Base-by-base conservation (phyloP, 2,888 invertebrate species). In the Amiota communis region DNA sequence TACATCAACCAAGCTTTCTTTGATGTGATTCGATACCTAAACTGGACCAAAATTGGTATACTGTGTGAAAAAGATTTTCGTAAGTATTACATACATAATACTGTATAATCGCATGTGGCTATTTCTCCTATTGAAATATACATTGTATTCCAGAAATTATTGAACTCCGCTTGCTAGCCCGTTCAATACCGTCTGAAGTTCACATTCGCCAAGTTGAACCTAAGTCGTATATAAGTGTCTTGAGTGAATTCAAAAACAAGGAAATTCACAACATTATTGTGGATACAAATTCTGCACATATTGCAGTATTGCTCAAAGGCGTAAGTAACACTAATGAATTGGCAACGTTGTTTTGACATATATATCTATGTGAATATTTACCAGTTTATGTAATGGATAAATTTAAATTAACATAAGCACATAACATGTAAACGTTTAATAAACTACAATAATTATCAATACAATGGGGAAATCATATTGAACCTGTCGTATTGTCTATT, bases 31-130 rank as follows among this genome's bases (percentile, higher is more conserved):
- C 90, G 91, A 72, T 94, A 94, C 87, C 92, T 95, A 82, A 94
- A 95, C 85, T 96, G 96, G 96, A 94, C 94, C 15, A 92, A 92
- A 85, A 94, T 95, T 77, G 95, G 95, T 69, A 93, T 96, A 77
- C 91, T 96, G 72, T 96, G 95, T 88, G 95, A 96, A 87, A 94
- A 94, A 85, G 93, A 95, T 84, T 92, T 92, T 83, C 94, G 94
- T 94, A 78, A 76, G 81, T 36, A 1, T 8, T 71, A 49, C 15
- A 36, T 59, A 46, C n/a, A n/a, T n/a, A n/a, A n/a, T n/a, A n/a
- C n/a, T n/a, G 36, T 51, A 49, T 36, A 64, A 6, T 51, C 89
- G 17, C 63, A 64, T 64, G 74, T 23, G n/a, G n/a, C n/a, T n/a
- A 47, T 13, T 20, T 67, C 57, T 46, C 23, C 23, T 36, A 9